These are phyloP conservation scores for Labeo rohita DNA, from an alignment of 2,113 vertebrate species.

Conservation along the genomic window DNA sequence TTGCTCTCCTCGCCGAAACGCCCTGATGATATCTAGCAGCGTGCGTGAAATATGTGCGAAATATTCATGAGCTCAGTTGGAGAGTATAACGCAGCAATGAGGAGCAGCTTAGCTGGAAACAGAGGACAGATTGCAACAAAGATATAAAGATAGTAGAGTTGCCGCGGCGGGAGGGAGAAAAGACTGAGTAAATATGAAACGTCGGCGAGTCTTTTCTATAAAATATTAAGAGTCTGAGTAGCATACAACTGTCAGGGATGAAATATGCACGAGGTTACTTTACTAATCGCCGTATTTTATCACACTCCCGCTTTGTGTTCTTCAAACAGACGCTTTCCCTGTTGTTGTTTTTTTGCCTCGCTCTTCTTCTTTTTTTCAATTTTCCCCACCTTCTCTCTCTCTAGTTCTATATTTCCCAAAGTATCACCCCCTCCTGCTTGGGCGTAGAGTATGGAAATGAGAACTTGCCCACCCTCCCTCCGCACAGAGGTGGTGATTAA, in stretches of 20 bases:
- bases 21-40: constrained; percentile 39
- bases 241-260: constrained; percentile 37
- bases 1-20: constrained; percentile 21
- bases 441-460: constrained; percentile 59
- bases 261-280: constrained; percentile 56
- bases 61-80: constrained; percentile 60
- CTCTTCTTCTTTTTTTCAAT: constrained; percentile 8
- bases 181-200: constrained; percentile 39
- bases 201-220: constrained; percentile 3
- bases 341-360: background rate
- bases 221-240: constrained; percentile 32
- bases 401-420: constrained; percentile 42
- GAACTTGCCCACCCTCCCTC: constrained; percentile 37
- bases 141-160: constrained; percentile 40
- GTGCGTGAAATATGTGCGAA: constrained; percentile 31
- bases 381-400: constrained; percentile 14
- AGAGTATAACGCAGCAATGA: constrained; percentile 46
- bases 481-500: constrained; percentile 61
- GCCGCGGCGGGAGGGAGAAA: background rate
- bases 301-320: constrained; percentile 21
- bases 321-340: constrained; percentile 24
- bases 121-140: constrained; percentile 38
- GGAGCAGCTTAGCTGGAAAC: constrained; percentile 33
- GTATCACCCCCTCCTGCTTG: constrained; percentile 42
- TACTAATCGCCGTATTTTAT: constrained; percentile 45